Evolutionary conservation across 2,113 vertebrate species (phyloP), one percentile per base, ranked within the genome.

Genomic region (Xenopus borealis): DNA sequence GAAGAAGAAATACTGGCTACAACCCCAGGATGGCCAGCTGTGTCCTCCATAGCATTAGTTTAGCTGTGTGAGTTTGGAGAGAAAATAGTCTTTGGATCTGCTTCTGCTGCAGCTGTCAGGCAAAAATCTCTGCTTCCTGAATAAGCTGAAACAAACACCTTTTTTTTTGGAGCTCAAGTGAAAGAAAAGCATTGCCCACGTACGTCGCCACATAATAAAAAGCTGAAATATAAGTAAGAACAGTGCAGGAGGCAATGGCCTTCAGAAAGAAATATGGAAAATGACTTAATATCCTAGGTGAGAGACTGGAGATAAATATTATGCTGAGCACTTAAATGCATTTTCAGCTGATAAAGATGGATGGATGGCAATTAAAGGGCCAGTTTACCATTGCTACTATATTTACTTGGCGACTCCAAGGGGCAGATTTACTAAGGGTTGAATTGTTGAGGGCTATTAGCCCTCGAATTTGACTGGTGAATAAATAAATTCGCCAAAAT

Each of bases 121-220:
- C 53, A 82, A 82, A 84, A 19, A 47, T 77, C 78, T 72, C 71
- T 63, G 74, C 74, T 83, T 81, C 84, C 80, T 83, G 71, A 27
- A 72, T 72, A 62, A 45, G 6, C 66, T 79, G 17, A 73, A 74
- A 79, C 78, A 70, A 62, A 14, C 62, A 47, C 1, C 20, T 61
- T 63, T 62, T 40, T 0, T 50, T 30, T 78, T 71, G 79, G 66
- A 75, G 58, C 72, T 62, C 58, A 30, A 33, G 46, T 18, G 55
- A 69, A 72, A 72, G 63, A 58, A 78, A 78, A 77, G 62, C 18
- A 72, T 79, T 79, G 47, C 58, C 58, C 46, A 20, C 30, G 14
- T 76, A 20, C 30, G 14, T 76, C 59, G 18, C 33, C 52, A 3
- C 27, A 27, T 69, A 52, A 62, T 12, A 40, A 33, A 62, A 63